phyloP scores from a whole-genome alignment of 2,888 invertebrate species.

The Drosophila longiperda region DNA sequence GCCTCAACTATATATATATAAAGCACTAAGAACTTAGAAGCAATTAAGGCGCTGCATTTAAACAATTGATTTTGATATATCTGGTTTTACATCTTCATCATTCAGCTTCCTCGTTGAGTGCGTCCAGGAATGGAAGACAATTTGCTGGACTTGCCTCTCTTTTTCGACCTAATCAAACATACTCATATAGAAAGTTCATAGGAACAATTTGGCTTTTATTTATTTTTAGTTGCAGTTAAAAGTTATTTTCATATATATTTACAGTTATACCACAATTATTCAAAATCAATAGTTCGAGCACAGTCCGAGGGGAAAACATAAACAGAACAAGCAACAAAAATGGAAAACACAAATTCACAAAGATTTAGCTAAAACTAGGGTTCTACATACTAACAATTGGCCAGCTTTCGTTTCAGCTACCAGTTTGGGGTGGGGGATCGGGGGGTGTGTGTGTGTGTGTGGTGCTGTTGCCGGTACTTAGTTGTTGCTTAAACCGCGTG shows the following conservation, averaged over 20 bases:
- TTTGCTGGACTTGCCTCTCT: neutral
- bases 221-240: conserved; percentile 11
- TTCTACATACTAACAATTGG: conserved; percentile 52
- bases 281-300: conserved; percentile 40
- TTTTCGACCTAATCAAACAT: conserved; percentile 5
- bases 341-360: conserved; percentile 31
- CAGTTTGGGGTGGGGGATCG: conserved; percentile 18
- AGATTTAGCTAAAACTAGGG: conserved; percentile 65
- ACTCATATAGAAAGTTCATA: conserved; percentile 14
- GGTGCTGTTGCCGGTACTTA: conserved; percentile 13
- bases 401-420: conserved; percentile 30
- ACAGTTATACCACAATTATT: conserved; percentile 21
- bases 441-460: neutral
- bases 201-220: conserved; percentile 31
- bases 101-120: neutral
- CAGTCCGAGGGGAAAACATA: conserved; percentile 17
- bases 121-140: neutral
- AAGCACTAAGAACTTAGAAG: conserved; percentile 58
- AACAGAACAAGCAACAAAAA: conserved; percentile 15
- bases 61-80: conserved; percentile 29
- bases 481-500: conserved; percentile 75
- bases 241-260: conserved; percentile 13
- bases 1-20: conserved; percentile 50
- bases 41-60: conserved; percentile 20
- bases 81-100: neutral